A percentile compares a stretch with the other conserved stretches of the same genome.
Evolutionary conservation across 2,113 vertebrate species (phyloP).

Genomic region (Formicarius rufipectus): DNA sequence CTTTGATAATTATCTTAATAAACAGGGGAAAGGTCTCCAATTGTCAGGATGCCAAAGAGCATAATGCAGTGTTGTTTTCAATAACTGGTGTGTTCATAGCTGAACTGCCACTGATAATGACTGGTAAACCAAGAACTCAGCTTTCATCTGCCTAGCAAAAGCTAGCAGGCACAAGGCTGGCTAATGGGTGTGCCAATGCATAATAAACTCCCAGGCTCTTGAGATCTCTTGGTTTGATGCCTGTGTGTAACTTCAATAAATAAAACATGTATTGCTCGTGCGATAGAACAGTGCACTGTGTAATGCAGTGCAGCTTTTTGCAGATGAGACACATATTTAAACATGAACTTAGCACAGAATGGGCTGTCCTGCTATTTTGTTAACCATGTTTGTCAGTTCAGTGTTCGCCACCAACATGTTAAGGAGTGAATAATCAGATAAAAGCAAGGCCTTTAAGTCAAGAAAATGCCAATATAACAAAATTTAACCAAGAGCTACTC

Average conservation of each 20-base stretch:
- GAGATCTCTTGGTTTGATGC: constrained; percentile 1
- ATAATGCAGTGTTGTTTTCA: background rate
- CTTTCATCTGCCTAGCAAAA: background rate
- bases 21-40: background rate
- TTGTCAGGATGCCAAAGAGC: background rate
- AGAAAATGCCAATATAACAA: background rate
- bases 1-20: background rate
- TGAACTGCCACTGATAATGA: background rate
- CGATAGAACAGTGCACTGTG: background rate
- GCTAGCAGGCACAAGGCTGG: background rate
- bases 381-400: background rate
- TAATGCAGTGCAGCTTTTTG: background rate
- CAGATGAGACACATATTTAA: constrained; percentile 1
- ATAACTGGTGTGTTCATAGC: background rate
- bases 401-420: background rate
- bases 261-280: background rate
- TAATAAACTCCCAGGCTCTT: background rate
- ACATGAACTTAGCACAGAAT: background rate
- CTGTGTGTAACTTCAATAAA: constrained; percentile 27
- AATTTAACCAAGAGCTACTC: background rate
- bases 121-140: background rate
- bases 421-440: background rate
- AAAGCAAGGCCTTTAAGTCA: background rate
- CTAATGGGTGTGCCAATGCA: background rate
- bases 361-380: background rate